Percentiles rank a stretch among this genome's conserved stretches.
Conservation (phyloP, 2,797 vertebrate genomes). For the Microtus agrestis region DNA sequence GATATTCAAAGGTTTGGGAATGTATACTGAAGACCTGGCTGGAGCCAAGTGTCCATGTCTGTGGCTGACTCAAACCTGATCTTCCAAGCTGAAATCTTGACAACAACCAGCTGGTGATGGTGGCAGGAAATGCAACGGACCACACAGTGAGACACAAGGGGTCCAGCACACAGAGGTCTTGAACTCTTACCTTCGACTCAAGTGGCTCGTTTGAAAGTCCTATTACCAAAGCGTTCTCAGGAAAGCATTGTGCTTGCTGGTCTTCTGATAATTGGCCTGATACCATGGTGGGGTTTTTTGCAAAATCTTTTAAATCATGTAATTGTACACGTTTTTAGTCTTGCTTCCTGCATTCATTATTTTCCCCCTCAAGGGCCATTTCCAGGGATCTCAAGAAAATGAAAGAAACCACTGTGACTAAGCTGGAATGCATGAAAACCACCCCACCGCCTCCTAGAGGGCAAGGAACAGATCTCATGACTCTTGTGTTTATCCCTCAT, state of each 20-base stretch:
- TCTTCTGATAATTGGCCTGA: slow-evolving; percentile 39
- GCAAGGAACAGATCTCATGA: slow-evolving; percentile 68
- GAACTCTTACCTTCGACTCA: neutral
- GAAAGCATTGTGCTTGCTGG: neutral
- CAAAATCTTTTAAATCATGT: slow-evolving; percentile 37
- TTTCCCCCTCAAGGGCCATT: slow-evolving; percentile 71
- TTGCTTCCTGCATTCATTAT: slow-evolving; percentile 57
- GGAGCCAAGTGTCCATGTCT: neutral
- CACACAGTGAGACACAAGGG: neutral
- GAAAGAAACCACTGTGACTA: slow-evolving; percentile 76
- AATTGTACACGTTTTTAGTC: slow-evolving; percentile 66
- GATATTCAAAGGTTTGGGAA: slow-evolving; percentile 15
- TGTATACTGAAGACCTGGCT: slow-evolving; percentile 55
- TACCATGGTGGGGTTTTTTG: neutral
- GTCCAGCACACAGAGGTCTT: neutral
- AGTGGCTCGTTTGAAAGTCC: neutral
- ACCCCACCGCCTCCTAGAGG: slow-evolving; percentile 61
- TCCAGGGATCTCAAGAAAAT: slow-evolving; percentile 83
- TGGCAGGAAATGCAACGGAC: neutral
- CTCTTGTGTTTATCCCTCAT: slow-evolving; percentile 49
- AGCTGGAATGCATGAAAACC: slow-evolving; percentile 77
- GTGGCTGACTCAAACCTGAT: neutral
- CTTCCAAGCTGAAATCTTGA: neutral
- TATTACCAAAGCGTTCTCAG: slow-evolving; percentile 10
- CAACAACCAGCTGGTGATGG: neutral